Percentiles rank a stretch among this genome's conserved stretches.
These are phyloP conservation scores for Drosophila bunnanda DNA, from an alignment of 2,888 invertebrate genomes.

Conservation along the genomic window DNA sequence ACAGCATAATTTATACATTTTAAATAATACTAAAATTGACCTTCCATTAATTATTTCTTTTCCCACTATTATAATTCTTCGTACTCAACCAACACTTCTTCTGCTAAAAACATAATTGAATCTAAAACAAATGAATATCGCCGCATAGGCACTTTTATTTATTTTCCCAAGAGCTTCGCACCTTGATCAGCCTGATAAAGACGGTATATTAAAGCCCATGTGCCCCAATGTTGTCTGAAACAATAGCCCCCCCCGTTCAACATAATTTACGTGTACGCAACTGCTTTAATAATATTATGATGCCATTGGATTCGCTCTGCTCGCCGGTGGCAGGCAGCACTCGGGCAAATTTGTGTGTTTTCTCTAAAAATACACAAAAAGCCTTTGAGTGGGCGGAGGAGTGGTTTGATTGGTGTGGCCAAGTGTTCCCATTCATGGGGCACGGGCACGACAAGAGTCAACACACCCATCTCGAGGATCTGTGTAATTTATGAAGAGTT, in stretches of 20 bases:
- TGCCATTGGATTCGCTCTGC: slow-evolving; percentile 65
- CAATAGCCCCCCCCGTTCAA: slow-evolving; percentile 7
- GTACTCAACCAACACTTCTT: neutral
- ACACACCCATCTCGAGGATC: slow-evolving; percentile 47
- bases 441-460: slow-evolving; percentile 65
- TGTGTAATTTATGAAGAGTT: slow-evolving; percentile 66
- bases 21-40: neutral
- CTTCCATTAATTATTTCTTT: neutral
- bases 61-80: too few species aligned
- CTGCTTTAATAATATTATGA: slow-evolving; percentile 68
- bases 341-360: slow-evolving; percentile 73
- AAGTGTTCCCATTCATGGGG: slow-evolving; percentile 75
- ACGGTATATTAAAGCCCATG: slow-evolving; percentile 9
- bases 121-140: neutral
- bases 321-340: slow-evolving; percentile 43
- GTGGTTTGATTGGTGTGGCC: slow-evolving; percentile 58
- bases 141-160: slow-evolving; percentile 9
- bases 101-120: neutral
- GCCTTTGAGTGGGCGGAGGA: slow-evolving; percentile 24
- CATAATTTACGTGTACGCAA: slow-evolving; percentile 16
- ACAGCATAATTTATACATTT: neutral
- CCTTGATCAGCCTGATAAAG: slow-evolving; percentile 5
- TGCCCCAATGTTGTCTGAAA: slow-evolving; percentile 5
- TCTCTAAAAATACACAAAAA: slow-evolving; percentile 71
- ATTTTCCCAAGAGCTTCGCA: slow-evolving; percentile 1